Evolutionary conservation across 2,113 vertebrate species (phyloP).

Genomic region (Zosterops pallidus): DNA sequence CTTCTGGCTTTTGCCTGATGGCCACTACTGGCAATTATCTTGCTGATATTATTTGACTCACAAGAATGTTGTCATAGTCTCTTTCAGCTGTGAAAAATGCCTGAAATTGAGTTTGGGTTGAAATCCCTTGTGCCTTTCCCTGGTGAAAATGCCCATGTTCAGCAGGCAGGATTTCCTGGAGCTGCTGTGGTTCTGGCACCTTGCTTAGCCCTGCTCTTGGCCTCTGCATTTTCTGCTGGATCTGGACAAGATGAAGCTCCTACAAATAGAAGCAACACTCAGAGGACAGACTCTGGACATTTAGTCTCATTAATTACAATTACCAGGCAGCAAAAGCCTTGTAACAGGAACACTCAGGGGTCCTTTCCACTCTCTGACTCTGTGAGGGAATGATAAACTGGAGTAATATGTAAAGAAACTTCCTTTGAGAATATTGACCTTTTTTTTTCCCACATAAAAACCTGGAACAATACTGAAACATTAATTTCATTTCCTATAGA

Average conservation of each 20-base stretch:
- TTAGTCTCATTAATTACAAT: neutral
- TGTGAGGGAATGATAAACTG: neutral
- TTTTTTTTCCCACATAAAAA: neutral
- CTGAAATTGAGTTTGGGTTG: neutral
- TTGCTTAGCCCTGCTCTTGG: neutral
- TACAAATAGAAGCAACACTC: neutral
- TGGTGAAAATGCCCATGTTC: rapidly evolving
- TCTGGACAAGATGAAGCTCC: neutral
- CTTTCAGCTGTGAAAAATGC: neutral
- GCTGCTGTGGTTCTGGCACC: neutral
- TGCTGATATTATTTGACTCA: neutral
- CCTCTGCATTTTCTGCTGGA: neutral
- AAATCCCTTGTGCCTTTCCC: neutral
- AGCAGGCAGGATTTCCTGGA: neutral
- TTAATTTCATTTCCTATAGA: neutral
- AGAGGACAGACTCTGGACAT: neutral
- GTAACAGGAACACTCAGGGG: neutral
- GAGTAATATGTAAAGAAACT: neutral
- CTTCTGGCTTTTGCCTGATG: neutral
- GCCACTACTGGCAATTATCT: neutral
- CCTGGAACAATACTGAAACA: neutral
- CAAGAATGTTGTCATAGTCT: rapidly evolving
- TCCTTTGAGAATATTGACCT: neutral
- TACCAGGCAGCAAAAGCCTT: neutral
- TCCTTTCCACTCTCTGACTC: neutral